Base-by-base conservation (phyloP, 2,797 vertebrate genomes). In the Cacajao melanocephalus region DNA sequence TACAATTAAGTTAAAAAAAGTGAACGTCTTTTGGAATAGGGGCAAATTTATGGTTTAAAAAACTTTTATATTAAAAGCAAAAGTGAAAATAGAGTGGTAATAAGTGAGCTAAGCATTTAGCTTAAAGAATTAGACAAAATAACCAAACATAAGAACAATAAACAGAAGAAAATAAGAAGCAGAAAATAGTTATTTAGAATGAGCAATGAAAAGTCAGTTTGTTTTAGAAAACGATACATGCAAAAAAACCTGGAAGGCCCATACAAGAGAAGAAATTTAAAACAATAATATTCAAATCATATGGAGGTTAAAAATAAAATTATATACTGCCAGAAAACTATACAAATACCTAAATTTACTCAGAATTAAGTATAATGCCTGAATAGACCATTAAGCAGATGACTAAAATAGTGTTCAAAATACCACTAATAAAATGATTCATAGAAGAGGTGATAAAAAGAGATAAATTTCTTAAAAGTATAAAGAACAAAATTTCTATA, bases 291-390 rank as follows among this genome's bases (percentile, higher is more conserved):
- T 76, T 76, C 4, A 70, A 84, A 92, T 61, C 20, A 55, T 46
- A 76, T 1, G 64, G 12, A 7, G 83, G 30, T 52, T 50, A 55
- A 79, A 88, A 94, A 84, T 89, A 72, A 90, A 46, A 79, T 70
- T 15, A 75, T 15, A 48, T 80, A n/a, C 10, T 90, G 90, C 15
- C 81, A 15, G 57, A 30, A 90, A 95, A 90, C 48, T 44, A 70
- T 20, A 87, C 61, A 90, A 39, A 72, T 39, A 90, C 20, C 4
- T 61, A 89, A 52, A 86, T 93, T 90, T 87, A 93, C 50, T 95
- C 58, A 73, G 52, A 91, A 80, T 88, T 88, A 82, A 93, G 22
- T 93, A 57, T 67, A 57, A 73, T 84, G 52, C 36, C 15, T 41
- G 20, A 84, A 64, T 78, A 93, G 12, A 87, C 11, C 36, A 41